Evolutionary conservation across 2,113 vertebrate genomes (phyloP), one percentile per base, ranked within the genome.

Genomic region (Podiceps cristatus): DNA sequence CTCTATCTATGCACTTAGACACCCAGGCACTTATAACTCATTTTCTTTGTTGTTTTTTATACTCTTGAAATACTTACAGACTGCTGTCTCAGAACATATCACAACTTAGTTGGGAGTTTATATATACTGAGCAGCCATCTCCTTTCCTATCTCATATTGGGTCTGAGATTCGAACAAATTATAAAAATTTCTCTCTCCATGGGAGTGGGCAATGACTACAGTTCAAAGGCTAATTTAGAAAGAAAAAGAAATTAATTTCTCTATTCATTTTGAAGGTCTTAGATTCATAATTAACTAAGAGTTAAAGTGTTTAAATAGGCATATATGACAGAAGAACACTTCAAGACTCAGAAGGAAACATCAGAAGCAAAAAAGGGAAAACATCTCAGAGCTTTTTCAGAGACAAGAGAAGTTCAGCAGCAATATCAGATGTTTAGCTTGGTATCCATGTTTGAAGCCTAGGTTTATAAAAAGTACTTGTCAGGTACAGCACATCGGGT

Each of bases 391-490:
- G 8, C 60, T 91, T 91, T 55, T 90, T 85, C 86, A 94, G 62
- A 85, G 52, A 76, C 11, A 58, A 37, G 31, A 88, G 52, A 93
- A 64, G 56, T 94, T 96, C 82, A 93, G 56, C 78, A 92, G 79
- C 73, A 94, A 60, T 81, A 97, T 72, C 96, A 95, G 84, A 66
- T 81, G 23, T 96, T 96, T 93, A 91, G 77, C 76, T 94, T 84
- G 29, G 47, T 80, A 73, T 88, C 94, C 80, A 87, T 92, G 90
- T 95, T 97, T 96, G 95, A 97, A 96, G 27, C 33, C 20, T 50
- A 67, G 31, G 58, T 91, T 96, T 95, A 91, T 93, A 68, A 72
- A 83, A 96, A 94, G 85, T 78, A 91, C 92, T 97, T 94, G 68
- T 93, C 83, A 86, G 75, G 63, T 19, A 53, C 3, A 31, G n/a